Evolutionary conservation across 2,888 invertebrate genomes (phyloP).

Genomic region (Apamea epomidion): DNA sequence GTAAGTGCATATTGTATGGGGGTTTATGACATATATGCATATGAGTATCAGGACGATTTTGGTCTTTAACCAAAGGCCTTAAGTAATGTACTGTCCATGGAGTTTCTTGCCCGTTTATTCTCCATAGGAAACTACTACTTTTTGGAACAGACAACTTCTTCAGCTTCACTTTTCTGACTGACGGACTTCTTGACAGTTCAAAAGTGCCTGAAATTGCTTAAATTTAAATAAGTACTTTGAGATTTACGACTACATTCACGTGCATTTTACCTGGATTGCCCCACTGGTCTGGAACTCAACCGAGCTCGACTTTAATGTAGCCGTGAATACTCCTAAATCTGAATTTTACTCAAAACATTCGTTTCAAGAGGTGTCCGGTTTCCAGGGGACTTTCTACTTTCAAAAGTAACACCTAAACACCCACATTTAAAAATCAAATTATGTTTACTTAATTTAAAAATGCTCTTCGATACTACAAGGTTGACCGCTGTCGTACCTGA

Average conservation of each 20-base stretch:
- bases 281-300: not conserved
- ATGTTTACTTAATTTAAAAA: not conserved
- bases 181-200: not conserved
- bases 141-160: not conserved
- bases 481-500: slow-evolving; percentile 2
- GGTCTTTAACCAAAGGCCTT: not conserved
- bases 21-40: not conserved
- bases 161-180: not conserved
- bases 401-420: not conserved
- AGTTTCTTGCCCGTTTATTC: not conserved
- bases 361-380: not conserved
- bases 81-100: not conserved
- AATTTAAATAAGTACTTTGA: not conserved
- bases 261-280: not conserved
- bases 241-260: not conserved
- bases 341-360: not conserved
- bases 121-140: not conserved
- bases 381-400: not conserved
- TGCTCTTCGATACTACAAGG: slow-evolving; percentile 15
- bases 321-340: not conserved
- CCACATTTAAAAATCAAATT: not conserved
- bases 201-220: not conserved
- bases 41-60: not conserved
- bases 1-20: not conserved
- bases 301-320: not conserved